Evolutionary conservation across 2,113 vertebrate species (phyloP).

Genomic region (Phodopus roborovskii): DNA sequence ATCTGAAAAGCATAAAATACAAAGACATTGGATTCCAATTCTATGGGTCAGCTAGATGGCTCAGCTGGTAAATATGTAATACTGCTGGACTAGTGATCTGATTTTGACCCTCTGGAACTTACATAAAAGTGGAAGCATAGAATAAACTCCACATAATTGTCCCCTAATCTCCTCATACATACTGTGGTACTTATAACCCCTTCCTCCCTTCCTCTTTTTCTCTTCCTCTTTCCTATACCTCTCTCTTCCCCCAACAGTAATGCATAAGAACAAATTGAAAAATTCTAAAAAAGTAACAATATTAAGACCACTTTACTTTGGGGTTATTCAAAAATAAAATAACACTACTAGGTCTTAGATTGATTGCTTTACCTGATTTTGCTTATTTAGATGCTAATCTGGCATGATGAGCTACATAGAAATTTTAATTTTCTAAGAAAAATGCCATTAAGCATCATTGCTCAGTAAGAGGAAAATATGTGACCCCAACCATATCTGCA

Average conservation of each 20-base stretch:
- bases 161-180: neutral
- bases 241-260: neutral
- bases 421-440: slow-evolving; percentile 54
- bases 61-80: too few species aligned
- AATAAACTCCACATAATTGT: neutral
- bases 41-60: neutral
- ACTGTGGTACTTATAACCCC: neutral
- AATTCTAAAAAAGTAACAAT: slow-evolving; percentile 7
- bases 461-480: neutral
- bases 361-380: neutral
- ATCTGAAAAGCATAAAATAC: neutral
- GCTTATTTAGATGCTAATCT: neutral
- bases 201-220: neutral
- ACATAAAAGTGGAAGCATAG: neutral
- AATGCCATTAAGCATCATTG: slow-evolving; percentile 9
- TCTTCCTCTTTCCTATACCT: neutral
- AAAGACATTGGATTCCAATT: neutral
- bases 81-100: too few species aligned
- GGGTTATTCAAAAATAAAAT: slow-evolving; percentile 4
- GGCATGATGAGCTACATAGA: neutral
- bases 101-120: neutral
- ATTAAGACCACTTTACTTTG: neutral
- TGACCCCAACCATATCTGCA: neutral
- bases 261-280: neutral
- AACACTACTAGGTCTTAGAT: neutral